Evolutionary conservation across 2,797 vertebrate genomes (phyloP).

Genomic region (Chelonia mydas): DNA sequence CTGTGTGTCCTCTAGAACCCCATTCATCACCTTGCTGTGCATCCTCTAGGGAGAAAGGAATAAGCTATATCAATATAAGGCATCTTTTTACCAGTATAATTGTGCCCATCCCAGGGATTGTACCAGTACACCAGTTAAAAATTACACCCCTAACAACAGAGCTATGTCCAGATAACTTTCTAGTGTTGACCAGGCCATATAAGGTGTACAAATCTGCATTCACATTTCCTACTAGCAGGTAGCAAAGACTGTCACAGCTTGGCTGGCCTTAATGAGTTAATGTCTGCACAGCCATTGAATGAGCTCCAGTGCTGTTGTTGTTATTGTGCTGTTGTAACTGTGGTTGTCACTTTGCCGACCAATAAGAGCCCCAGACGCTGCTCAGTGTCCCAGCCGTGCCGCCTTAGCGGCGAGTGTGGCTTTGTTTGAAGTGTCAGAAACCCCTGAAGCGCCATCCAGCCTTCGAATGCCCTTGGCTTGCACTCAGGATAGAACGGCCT

Average conservation of each 20-base stretch:
- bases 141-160: background rate
- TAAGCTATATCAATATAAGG: background rate
- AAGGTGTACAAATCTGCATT: slow-evolving; percentile 29
- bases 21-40: background rate
- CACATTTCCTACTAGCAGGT: background rate
- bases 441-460: background rate
- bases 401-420: background rate
- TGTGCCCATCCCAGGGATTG: background rate
- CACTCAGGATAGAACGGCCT: background rate
- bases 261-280: background rate
- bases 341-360: accelerated
- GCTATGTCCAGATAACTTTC: slow-evolving; percentile 44
- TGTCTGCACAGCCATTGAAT: background rate
- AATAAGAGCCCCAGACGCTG: background rate
- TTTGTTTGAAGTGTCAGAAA: background rate
- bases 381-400: background rate
- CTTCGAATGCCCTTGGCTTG: background rate
- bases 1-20: accelerated
- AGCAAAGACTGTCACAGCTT: background rate
- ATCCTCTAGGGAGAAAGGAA: no score
- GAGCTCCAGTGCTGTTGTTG: background rate
- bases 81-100: background rate
- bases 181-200: slow-evolving; percentile 7
- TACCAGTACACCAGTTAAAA: background rate
- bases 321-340: background rate